These are phyloP conservation scores for Anser cygnoides DNA, from an alignment of 2,113 vertebrate genomes.

Conservation along the genomic window DNA sequence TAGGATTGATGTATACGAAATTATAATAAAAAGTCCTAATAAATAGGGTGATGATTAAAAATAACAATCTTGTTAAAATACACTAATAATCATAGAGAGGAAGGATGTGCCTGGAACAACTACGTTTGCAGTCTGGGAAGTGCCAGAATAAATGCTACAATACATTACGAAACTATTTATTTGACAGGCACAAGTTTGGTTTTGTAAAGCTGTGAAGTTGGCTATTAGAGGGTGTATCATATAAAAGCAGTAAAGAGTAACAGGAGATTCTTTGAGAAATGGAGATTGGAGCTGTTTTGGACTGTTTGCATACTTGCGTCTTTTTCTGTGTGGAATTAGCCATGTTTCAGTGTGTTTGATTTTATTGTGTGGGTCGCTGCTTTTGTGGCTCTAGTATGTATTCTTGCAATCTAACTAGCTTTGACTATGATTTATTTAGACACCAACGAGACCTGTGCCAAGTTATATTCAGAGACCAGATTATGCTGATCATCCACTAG, in stretches of 20 bases:
- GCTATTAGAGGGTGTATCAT: neutral
- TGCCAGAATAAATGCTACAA: neutral
- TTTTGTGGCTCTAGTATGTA: neutral
- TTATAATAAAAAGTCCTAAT: neutral
- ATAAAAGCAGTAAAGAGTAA: neutral
- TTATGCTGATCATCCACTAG: conserved; percentile 97
- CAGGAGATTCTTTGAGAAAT: neutral
- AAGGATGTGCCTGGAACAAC: neutral
- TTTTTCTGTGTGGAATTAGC: neutral
- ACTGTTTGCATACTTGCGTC: neutral
- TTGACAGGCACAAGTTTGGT: neutral
- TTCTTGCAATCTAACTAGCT: conserved; percentile 26
- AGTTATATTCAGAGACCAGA: conserved; percentile 96
- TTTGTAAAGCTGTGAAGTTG: neutral
- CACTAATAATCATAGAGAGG: neutral
- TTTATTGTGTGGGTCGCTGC: neutral
- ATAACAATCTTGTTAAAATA: neutral
- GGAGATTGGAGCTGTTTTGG: neutral
- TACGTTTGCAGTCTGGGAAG: neutral
- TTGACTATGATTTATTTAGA: conserved; percentile 77
- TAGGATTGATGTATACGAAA: neutral
- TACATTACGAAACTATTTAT: neutral
- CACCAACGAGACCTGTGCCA: conserved; percentile 90
- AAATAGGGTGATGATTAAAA: neutral
- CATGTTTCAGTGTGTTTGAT: neutral